Base-by-base conservation (phyloP, 2,113 vertebrate species). In the Ceyx margarethae region DNA sequence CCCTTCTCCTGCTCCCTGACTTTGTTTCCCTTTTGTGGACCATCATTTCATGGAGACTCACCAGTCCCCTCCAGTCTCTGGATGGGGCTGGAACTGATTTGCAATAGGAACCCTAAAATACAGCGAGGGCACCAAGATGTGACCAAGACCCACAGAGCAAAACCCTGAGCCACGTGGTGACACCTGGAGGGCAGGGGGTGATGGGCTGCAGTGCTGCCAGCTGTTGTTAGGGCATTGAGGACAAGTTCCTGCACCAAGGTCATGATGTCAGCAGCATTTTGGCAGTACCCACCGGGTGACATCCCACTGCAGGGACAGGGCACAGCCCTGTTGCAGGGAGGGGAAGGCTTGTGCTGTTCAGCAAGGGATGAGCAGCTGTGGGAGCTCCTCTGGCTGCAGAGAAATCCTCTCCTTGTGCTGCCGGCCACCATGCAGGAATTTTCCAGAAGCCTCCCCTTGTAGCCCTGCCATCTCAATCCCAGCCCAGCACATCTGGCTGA, bases 61-160 rank as follows among this genome's bases (percentile, higher is more conserved):
- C 11, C 67, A n/a, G 58, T 68, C 20, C 14, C 23, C 25, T 75
- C 22, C 31, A 51, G 28, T 37, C 25, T 42, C 25, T 1, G 1
- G 16, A 6, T 12, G 5, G 9, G 3, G 16, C 31, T 77, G 73
- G 33, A 83, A 28, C 42, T 40, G 17, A 8, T 72, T 51, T 83
- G 37, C 68, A 62, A 15, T 83, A 33, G 17, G 31, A 61, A 46
- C 14, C 29, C 79, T 76, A 65, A 81, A 94, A 60, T 14, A 60
- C 19, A 56, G 14, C 1, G 0, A 69, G 45, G 35, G 40, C 35
- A 26, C 37, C 0, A 0, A 9, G 2, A 35, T 1, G 0, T 1
- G 1, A 22, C 50, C 4, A 2, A 31, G 43, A 57, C 14, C 15
- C 62, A 45, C 29, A 71, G 40, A 83, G 45, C 42, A 66, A 69